These are phyloP conservation scores for Acanthosepion lycidas DNA, from an alignment of 2,888 invertebrate genomes.

Conservation along the genomic window DNA sequence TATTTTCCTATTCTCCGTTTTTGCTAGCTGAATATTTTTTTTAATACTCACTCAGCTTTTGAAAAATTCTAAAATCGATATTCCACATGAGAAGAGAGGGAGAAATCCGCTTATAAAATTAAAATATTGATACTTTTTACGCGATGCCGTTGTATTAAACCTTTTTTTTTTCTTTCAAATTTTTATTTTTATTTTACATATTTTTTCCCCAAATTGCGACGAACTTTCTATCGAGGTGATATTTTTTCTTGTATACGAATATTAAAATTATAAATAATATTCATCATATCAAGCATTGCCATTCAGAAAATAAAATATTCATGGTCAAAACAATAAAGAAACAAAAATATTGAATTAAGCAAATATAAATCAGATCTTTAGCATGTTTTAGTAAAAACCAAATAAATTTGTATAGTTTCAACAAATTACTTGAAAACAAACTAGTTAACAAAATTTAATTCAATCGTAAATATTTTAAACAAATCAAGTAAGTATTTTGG, in stretches of 20 bases:
- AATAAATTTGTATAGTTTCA: too few species aligned
- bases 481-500: too few species aligned
- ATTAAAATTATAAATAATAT: background rate
- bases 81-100: background rate
- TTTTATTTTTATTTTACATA: background rate
- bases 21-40: background rate
- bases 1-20: background rate
- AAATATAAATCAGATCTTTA: background rate
- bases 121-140: background rate
- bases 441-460: too few species aligned
- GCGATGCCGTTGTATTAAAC: background rate
- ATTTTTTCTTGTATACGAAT: background rate
- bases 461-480: too few species aligned
- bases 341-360: background rate
- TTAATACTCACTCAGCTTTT: background rate
- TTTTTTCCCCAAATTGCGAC: background rate
- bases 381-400: background rate
- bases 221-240: constrained; percentile 6
- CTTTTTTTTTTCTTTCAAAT: background rate
- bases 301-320: too few species aligned
- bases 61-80: background rate
- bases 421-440: too few species aligned
- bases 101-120: background rate
- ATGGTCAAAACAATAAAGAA: too few species aligned
- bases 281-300: background rate